phyloP scores from a whole-genome alignment of 2,888 invertebrate species.

The Caenorhabditis drosophilae region DNA sequence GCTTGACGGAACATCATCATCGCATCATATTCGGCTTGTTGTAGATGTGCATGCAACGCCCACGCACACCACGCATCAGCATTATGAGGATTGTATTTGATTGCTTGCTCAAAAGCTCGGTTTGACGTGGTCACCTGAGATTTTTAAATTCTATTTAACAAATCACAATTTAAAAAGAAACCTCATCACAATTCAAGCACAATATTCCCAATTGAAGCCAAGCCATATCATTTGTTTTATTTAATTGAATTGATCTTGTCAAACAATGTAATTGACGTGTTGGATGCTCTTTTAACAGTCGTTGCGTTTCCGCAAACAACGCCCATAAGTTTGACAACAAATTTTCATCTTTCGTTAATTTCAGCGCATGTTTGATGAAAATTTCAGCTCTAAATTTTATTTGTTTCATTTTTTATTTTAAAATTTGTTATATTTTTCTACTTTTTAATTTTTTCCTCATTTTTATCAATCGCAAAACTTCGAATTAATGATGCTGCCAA shows the following conservation, averaged over 20 bases:
- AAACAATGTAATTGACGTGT: slow-evolving; percentile 37
- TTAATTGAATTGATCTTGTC: slow-evolving; percentile 35
- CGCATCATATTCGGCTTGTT: slow-evolving; percentile 17
- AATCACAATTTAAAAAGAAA: neutral
- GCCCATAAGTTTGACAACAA: slow-evolving; percentile 40
- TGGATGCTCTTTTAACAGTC: slow-evolving; percentile 7
- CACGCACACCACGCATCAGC: slow-evolving; percentile 44
- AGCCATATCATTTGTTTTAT: slow-evolving; percentile 41
- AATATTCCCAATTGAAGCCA: slow-evolving; percentile 38
- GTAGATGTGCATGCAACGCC: slow-evolving; percentile 36
- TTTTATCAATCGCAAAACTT: slow-evolving; percentile 18
- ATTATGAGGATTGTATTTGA: slow-evolving; percentile 48
- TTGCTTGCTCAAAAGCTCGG: slow-evolving; percentile 25
- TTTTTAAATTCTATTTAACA: neutral
- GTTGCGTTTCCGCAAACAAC: slow-evolving; percentile 27
- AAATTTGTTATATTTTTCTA: neutral
- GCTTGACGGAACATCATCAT: slow-evolving; percentile 41
- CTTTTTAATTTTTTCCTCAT: slow-evolving; percentile 5
- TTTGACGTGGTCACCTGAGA: slow-evolving; percentile 18
- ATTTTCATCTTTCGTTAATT: slow-evolving; percentile 11
- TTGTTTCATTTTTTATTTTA: neutral
- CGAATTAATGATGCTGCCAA: slow-evolving; percentile 23
- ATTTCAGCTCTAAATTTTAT: slow-evolving; percentile 3
- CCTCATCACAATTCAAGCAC: slow-evolving; percentile 24
- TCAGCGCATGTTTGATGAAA: slow-evolving; percentile 26